Evolutionary conservation across 1,140 invertebrate genomes (phyloP).

Genomic region (Mercenaria mercenaria): DNA sequence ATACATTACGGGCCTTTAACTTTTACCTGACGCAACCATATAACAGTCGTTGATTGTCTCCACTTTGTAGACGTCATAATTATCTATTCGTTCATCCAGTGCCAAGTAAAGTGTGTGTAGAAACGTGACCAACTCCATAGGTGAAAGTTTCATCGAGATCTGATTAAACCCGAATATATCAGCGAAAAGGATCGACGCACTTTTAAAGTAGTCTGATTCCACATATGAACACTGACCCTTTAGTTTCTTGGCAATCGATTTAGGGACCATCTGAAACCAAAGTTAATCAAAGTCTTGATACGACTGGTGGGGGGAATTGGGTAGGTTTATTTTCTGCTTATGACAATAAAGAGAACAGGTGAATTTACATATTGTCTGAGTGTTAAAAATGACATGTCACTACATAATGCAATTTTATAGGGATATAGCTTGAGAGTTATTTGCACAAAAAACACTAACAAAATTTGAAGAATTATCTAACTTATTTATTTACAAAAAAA

Average conservation of each 20-base stretch:
- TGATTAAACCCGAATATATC: slow-evolving; percentile 78
- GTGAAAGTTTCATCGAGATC: slow-evolving; percentile 68
- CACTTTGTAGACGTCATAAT: slow-evolving; percentile 77
- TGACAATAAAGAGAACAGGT: too few relatives aligned
- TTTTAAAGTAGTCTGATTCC: slow-evolving; percentile 76
- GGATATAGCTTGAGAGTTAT: too few relatives aligned
- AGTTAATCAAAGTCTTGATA: too few relatives aligned
- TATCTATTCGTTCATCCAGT: slow-evolving; percentile 72
- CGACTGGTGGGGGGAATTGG: too few relatives aligned
- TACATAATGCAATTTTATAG: too few relatives aligned
- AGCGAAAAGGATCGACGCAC: slow-evolving; percentile 84
- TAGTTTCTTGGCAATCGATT: slow-evolving; percentile 61
- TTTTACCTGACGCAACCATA: slow-evolving; percentile 77
- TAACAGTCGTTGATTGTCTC: slow-evolving; percentile 76
- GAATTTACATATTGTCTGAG: too few relatives aligned
- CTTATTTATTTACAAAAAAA: too few relatives aligned
- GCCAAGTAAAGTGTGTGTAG: slow-evolving; percentile 71
- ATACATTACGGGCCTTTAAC: too few relatives aligned
- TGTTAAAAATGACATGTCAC: too few relatives aligned
- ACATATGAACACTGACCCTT: slow-evolving; percentile 18
- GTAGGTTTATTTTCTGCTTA: too few relatives aligned
- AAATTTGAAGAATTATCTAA: too few relatives aligned
- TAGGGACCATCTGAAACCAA: slow-evolving; percentile 86
- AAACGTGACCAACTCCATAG: slow-evolving; percentile 83
- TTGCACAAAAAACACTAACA: too few relatives aligned